Percentiles rank a stretch among this genome's conserved stretches.
phyloP scores from a whole-genome alignment of 1,140 invertebrate species.

The Drosophila micromelanica region DNA sequence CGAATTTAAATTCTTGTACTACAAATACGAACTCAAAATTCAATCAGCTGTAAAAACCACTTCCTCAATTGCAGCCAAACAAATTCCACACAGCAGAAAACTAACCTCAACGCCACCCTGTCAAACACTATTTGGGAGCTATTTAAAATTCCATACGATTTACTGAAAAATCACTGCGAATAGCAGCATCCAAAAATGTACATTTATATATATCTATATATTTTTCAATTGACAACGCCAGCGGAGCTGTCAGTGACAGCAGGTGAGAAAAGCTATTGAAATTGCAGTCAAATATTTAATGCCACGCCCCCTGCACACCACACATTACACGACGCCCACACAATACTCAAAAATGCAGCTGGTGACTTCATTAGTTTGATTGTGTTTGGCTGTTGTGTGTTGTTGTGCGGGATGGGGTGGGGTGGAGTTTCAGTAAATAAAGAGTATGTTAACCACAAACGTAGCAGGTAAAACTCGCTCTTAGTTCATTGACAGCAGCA shows the following conservation, averaged over 20 bases:
- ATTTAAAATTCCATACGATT: conserved; percentile 61
- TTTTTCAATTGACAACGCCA: conserved; percentile 41
- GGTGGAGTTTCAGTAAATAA: not conserved
- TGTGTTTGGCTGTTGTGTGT: conserved; percentile 14
- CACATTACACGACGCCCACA: not conserved
- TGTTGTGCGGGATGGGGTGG: not conserved
- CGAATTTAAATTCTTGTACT: not conserved
- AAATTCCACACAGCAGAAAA: not conserved
- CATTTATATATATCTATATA: not conserved
- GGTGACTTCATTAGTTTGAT: conserved; percentile 59
- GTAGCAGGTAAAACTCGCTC: conserved; percentile 28
- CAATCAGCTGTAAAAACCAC: not conserved
- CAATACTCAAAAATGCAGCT: conserved; percentile 5
- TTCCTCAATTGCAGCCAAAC: conserved; percentile 11
- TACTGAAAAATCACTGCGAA: conserved; percentile 28
- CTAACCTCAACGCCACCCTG: not conserved
- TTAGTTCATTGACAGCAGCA: conserved; percentile 49
- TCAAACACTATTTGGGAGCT: conserved; percentile 21
- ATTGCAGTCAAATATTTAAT: conserved; percentile 54
- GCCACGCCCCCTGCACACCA: conserved; percentile 5
- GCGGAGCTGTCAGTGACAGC: conserved; percentile 35
- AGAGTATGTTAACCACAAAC: conserved; percentile 34
- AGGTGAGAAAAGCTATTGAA: conserved; percentile 32
- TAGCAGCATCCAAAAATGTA: conserved; percentile 25
- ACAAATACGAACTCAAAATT: not conserved